Base-by-base conservation (phyloP, 2,797 vertebrate species). In the Etheostoma perlongum region DNA sequence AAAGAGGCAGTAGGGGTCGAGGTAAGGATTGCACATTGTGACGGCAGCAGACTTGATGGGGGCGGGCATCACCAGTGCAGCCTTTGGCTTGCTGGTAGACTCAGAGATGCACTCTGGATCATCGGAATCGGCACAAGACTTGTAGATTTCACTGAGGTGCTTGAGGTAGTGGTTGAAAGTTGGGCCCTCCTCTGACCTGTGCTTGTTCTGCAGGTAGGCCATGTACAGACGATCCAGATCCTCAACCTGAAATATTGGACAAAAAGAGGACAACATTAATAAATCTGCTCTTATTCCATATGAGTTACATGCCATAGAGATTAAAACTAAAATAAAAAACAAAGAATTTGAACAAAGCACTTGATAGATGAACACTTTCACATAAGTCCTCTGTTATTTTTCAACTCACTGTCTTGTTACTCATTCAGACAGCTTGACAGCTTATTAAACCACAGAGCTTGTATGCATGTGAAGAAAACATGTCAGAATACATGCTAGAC, bases 71-170 rank as follows among this genome's bases (percentile, higher is more conserved):
- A 91, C 92, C 25, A 93, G 3, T 5, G 90, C 85, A 10, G 95
- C 94, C 55, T 94, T 95, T 36, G 95, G 94, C 76, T 95, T 95
- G 90, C 95, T 95, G 54, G 95, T 95, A 75, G 78, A 91, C 85
- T 96, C 95, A 0, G 93, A 46, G 16, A 96, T 94, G 87, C 96
- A 96, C 66, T 96, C 95, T 0, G 95, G 95, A 71, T 96, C 93
- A 2, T 96, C 93, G 0, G 94, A 95, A 61, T 95, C 72, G 9
- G 95, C 93, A 55, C 96, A 96, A 55, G 73, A 21, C 82, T 94
- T 95, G 88, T 96, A 96, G 85, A 96, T 91, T 81, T 94, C 91
- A 48, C 93, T 93, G 59, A 96, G 88, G 88, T 95, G 95, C 48
- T 80, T 90, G 63, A 96, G 94, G 85, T 95, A 95, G 84, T 94